Conservation (phyloP, 2,113 vertebrate species). For the Jacana jacana region DNA sequence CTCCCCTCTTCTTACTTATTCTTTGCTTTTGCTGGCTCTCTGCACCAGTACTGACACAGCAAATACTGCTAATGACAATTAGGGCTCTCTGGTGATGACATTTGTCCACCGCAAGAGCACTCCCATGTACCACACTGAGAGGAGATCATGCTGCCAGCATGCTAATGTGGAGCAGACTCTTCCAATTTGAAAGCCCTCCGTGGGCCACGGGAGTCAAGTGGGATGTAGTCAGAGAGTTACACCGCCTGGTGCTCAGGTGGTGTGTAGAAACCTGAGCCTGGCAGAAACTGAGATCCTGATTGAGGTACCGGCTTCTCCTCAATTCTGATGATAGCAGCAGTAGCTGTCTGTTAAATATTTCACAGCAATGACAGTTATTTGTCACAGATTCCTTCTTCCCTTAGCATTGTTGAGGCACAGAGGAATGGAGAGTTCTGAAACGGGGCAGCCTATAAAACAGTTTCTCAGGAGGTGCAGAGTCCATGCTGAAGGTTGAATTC, state of each 20-base stretch:
- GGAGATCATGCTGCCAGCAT: neutral
- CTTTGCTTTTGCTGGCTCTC: neutral
- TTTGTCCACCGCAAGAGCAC: neutral
- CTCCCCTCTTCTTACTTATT: neutral
- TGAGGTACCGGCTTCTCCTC: neutral
- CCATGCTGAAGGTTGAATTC: neutral
- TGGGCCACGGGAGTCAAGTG: too few relatives aligned
- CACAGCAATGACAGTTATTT: neutral
- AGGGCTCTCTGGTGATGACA: neutral
- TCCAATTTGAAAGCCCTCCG: neutral
- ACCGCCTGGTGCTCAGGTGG: fast-evolving
- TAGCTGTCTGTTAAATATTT: neutral
- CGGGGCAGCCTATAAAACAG: neutral
- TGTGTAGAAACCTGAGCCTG: neutral
- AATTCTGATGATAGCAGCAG: neutral
- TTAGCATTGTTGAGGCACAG: neutral
- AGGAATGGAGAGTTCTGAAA: neutral
- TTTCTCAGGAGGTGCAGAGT: neutral
- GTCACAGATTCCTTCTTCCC: neutral
- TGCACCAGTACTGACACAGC: neutral
- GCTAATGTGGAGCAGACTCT: neutral
- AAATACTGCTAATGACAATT: neutral
- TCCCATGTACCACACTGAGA: neutral
- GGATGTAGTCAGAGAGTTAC: neutral
- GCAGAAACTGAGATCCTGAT: neutral